A percentile compares a stretch with the other conserved stretches of the same genome.
Evolutionary conservation across 2,113 vertebrate genomes (phyloP).

Genomic region (Hippocampus comes): DNA sequence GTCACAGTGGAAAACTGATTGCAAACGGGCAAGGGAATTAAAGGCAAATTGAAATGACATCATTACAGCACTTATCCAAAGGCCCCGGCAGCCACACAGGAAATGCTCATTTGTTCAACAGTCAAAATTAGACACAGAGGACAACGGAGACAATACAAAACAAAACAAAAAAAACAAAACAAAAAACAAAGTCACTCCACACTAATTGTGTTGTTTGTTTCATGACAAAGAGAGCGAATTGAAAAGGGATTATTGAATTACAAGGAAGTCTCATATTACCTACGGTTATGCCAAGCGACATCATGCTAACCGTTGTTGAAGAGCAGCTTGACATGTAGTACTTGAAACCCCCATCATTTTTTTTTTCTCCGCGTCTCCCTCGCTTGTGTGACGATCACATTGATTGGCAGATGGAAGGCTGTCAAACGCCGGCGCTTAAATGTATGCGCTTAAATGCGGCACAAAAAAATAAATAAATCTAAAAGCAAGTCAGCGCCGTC

Average conservation of each 20-base stretch:
- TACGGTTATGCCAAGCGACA: background rate
- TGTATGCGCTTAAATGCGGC: constrained; percentile 7
- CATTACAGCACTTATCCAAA: constrained; percentile 37
- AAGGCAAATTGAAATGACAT: constrained; percentile 45
- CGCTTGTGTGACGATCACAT: background rate
- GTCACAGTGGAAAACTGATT: constrained; percentile 61
- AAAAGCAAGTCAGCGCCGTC: constrained; percentile 10
- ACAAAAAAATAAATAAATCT: constrained; percentile 5
- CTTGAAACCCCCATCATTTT: background rate
- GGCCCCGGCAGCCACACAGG: constrained; percentile 7
- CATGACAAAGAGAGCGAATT: background rate
- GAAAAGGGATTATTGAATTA: constrained; percentile 4
- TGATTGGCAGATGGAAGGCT: background rate
- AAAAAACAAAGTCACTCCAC: background rate
- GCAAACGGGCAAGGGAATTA: constrained; percentile 37
- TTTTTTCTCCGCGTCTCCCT: constrained; percentile 7
- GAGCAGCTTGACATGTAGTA: background rate
- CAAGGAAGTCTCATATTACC: background rate
- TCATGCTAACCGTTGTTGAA: constrained; percentile 15
- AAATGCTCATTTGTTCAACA: constrained; percentile 24
- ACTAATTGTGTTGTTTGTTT: background rate
- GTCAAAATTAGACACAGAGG: background rate
- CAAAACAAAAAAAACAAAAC: no score
- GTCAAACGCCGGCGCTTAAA: constrained; percentile 16
- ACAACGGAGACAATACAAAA: background rate